phyloP scores from a whole-genome alignment of 2,797 vertebrate genomes.

The Falco novaeseelandiae region DNA sequence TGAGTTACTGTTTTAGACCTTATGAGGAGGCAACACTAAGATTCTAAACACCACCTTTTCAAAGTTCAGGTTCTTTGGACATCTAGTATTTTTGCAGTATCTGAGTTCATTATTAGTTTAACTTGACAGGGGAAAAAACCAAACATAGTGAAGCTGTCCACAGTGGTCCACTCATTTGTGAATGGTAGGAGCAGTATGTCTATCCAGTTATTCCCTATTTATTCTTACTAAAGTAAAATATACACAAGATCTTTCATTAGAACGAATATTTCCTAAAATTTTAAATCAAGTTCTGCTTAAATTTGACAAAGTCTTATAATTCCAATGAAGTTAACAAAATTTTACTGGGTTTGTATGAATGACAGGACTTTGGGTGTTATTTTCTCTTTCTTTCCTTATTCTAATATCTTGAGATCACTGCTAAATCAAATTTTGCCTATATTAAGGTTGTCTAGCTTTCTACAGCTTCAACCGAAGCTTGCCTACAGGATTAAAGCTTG shows the following conservation, averaged over 20 bases:
- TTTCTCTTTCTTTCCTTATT: neutral
- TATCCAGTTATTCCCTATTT: neutral
- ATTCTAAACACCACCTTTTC: neutral
- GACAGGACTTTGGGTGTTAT: neutral
- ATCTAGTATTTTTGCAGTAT: neutral
- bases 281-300: neutral
- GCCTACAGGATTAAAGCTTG: neutral
- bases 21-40: neutral
- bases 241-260: neutral
- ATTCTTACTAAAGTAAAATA: neutral
- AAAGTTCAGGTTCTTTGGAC: neutral
- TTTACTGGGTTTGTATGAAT: neutral
- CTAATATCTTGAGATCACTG: neutral
- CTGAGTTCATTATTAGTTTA: neutral
- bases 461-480: neutral
- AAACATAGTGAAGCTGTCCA: neutral
- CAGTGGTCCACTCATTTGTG: neutral
- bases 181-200: neutral
- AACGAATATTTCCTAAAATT: neutral
- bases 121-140: rapidly evolving
- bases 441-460: neutral
- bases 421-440: neutral
- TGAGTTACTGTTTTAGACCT: neutral
- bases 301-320: neutral
- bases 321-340: neutral